Evolutionary conservation across 1,140 invertebrate genomes (phyloP).

Genomic region (Caerostris extrusa): DNA sequence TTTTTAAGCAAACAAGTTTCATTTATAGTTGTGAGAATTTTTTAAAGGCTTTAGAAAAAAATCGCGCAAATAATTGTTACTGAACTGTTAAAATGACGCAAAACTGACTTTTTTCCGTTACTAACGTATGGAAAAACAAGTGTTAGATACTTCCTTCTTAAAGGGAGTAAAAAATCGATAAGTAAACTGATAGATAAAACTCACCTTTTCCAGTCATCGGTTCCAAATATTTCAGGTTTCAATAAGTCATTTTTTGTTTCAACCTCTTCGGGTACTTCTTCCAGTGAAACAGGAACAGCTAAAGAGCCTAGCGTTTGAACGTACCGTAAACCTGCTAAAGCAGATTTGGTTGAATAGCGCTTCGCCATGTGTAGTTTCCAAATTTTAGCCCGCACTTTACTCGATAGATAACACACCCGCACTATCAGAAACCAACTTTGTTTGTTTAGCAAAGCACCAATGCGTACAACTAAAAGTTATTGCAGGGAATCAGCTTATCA

Average conservation of each 20-base stretch:
- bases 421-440: slow-evolving; percentile 26
- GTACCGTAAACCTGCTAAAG: slow-evolving; percentile 43
- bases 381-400: slow-evolving; percentile 17
- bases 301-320: slow-evolving; percentile 34
- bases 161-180: no score
- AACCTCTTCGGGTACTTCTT: slow-evolving; percentile 51
- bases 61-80: no score
- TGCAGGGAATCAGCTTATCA: not conserved
- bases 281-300: slow-evolving; percentile 48
- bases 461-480: not conserved
- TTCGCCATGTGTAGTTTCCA: slow-evolving; percentile 16
- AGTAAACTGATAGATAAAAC: not conserved
- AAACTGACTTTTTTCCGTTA: no score
- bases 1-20: no score
- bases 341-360: not conserved
- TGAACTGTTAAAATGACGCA: no score
- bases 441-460: slow-evolving; percentile 27
- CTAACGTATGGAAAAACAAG: no score
- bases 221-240: slow-evolving; percentile 55
- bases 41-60: no score
- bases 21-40: no score
- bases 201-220: slow-evolving; percentile 66
- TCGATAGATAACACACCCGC: slow-evolving; percentile 29
- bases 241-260: slow-evolving; percentile 4
- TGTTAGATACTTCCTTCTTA: no score